Evolutionary conservation across 2,888 invertebrate species (phyloP).

Genomic region (Drepana falcataria): DNA sequence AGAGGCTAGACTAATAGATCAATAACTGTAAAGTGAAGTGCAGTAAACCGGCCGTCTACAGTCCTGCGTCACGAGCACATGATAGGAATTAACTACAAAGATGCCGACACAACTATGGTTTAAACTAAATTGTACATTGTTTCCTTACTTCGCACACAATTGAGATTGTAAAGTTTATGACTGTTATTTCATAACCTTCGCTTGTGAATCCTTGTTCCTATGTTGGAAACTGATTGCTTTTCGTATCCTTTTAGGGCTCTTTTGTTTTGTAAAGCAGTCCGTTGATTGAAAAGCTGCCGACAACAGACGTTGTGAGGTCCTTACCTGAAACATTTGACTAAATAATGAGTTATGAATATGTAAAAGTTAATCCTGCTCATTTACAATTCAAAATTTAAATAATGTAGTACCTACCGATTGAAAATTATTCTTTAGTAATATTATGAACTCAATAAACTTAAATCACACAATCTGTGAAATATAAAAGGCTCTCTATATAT

Average conservation of each 20-base stretch:
- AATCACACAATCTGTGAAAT: too few relatives aligned
- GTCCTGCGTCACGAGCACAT: constrained; percentile 29
- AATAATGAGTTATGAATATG: constrained; percentile 36
- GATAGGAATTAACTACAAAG: constrained; percentile 27
- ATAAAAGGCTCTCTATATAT: too few relatives aligned
- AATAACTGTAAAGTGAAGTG: constrained; percentile 27
- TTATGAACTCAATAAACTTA: too few relatives aligned
- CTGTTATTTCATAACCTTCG: constrained; percentile 36
- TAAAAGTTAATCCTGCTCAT: constrained; percentile 23
- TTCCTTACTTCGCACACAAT: constrained; percentile 42
- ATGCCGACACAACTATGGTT: constrained; percentile 33
- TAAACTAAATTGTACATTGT: constrained; percentile 42
- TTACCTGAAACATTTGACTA: constrained; percentile 34
- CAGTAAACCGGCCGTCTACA: constrained; percentile 13
- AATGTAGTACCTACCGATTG: background rate
- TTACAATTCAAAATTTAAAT: background rate
- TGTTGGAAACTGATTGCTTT: constrained; percentile 37
- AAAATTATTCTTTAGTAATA: background rate
- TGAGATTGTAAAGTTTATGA: constrained; percentile 56
- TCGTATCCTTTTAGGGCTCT: constrained; percentile 23
- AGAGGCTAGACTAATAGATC: constrained; percentile 9
- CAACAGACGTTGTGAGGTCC: constrained; percentile 35
- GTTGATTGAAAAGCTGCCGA: constrained; percentile 48
- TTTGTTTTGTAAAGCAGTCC: constrained; percentile 42
- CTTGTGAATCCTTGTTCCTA: constrained; percentile 35